phyloP scores from a whole-genome alignment of 2,797 vertebrate genomes.

The Lacerta agilis region DNA sequence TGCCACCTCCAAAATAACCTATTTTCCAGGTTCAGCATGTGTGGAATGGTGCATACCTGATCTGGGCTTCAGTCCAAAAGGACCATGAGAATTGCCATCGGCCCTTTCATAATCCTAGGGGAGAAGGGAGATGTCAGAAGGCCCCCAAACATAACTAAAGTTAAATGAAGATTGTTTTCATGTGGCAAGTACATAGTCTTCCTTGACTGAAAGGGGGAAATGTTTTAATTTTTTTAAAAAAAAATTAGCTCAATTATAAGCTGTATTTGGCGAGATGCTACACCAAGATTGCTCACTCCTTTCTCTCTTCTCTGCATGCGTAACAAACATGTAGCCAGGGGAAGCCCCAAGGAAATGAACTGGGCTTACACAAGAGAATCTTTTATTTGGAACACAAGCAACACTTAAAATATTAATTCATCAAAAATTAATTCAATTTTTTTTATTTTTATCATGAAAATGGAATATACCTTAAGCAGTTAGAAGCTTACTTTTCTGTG shows the following conservation, averaged over 20 bases:
- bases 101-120: constrained; percentile 87
- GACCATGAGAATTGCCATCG: constrained; percentile 81
- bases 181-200: no score
- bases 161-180: neutral
- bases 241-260: neutral
- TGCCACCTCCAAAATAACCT: neutral
- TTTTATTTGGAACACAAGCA: neutral
- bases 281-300: neutral
- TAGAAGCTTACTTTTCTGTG: neutral
- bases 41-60: constrained; percentile 83
- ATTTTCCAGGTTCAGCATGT: neutral
- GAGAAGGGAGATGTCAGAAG: neutral
- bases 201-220: no score
- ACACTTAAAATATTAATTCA: no score
- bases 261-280: neutral
- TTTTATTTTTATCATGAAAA: neutral
- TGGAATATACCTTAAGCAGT: neutral
- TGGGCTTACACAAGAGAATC: no score
- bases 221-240: neutral
- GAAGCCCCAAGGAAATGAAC: neutral
- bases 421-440: neutral
- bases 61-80: constrained; percentile 96
- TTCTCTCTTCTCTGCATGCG: neutral
- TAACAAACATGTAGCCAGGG: neutral
- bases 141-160: neutral